Evolutionary conservation across 2,888 invertebrate species (phyloP).

Genomic region (Philereme transversata): DNA sequence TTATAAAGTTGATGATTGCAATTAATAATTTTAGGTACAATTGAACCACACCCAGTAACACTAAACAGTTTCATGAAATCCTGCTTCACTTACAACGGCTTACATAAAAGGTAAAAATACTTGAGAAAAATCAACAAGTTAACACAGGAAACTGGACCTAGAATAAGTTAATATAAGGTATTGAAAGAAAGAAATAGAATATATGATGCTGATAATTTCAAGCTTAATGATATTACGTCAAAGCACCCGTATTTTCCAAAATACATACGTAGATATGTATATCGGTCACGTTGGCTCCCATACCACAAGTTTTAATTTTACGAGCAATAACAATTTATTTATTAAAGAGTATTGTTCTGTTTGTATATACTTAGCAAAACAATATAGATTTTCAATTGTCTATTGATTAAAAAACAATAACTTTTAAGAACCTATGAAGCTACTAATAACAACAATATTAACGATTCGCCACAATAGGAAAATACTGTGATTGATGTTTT

Average conservation of each 20-base stretch:
- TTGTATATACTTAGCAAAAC: background rate
- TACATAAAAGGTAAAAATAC: conserved; percentile 13
- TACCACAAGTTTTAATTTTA: conserved; percentile 2
- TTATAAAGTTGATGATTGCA: no score
- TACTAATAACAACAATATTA: no score
- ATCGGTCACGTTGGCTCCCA: background rate
- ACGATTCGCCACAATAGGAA: no score
- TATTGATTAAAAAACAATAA: background rate
- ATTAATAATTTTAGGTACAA: no score
- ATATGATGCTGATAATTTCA: no score
- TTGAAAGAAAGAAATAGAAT: no score
- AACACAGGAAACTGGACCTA: conserved; percentile 10
- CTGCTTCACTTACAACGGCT: conserved; percentile 14
- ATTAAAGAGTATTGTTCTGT: conserved; percentile 9
- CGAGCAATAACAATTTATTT: conserved; percentile 13
- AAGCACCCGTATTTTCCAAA: background rate
- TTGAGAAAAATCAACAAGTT: conserved; percentile 17
- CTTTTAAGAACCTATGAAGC: no score
- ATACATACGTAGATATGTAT: background rate
- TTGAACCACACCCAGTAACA: conserved; percentile 13
- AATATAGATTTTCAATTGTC: background rate
- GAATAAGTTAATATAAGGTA: no score
- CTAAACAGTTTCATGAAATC: conserved; percentile 1
- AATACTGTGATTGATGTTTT: no score
- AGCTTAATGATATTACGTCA: no score